Evolutionary conservation across 2,113 vertebrate species (phyloP), one percentile per base, ranked within the genome.

Genomic region (Macquaria australasica): DNA sequence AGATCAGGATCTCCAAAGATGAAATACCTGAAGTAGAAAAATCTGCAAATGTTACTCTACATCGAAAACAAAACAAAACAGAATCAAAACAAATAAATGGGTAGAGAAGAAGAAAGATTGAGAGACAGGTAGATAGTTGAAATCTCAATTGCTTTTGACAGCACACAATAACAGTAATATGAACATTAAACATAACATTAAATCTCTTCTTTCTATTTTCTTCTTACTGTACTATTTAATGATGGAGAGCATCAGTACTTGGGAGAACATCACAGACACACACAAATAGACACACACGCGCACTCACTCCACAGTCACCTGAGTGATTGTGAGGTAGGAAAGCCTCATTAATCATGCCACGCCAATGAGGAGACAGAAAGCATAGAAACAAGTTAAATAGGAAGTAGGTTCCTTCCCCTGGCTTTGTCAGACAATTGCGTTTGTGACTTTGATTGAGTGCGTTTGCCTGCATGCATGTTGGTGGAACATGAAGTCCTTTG

Each of bases 391-490:
- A 43, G 75, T 88, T 81, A 86, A 90, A 89, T 73, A 82, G 81
- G 90, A 93, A 89, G 85, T 81, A 87, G 90, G 88, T 87, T 89
- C 10, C 88, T 90, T 93, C 91, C 93, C 81, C 82, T 77, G 90
- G 79, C 89, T 85, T 93, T 55, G 68, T 86, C 87, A 88, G 87
- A 88, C 82, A 78, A 79, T 89, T 86, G 86, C 73, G 23, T 86
- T 82, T 81, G 84, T 83, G 89, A 91, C 77, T 86, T 68, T 90
- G 89, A 93, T 84, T 56, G 91, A 91, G 77, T 88, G 77, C 51
- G 81, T 87, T 91, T 85, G 75, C 87, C 85, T 85, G 72, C 50
- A 50, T 82, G 73, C 55, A 55, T 76, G 74, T 85, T 77, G 84
- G 81, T 76, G 81, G 66, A 86, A 87, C 69, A 77, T 72, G 81